Evolutionary conservation across 2,888 invertebrate genomes (phyloP), one percentile per base, ranked within the genome.

Genomic region (Laspeyria flexula): DNA sequence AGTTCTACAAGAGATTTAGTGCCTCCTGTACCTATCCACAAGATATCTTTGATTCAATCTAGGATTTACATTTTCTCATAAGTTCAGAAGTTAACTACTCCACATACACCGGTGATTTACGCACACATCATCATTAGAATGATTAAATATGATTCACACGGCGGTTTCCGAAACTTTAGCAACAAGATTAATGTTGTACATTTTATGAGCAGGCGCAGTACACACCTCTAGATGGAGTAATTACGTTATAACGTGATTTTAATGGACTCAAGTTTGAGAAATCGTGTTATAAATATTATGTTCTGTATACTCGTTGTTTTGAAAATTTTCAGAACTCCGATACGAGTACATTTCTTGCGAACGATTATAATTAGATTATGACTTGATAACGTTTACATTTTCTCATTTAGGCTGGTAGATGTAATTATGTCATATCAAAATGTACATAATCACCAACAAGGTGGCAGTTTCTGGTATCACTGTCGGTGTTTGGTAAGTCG

Each of bases 181-280:
- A 65, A 71, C 48, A 70, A 61, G 71, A 74, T 70, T 73, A 63
- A 74, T 72, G 60, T 53, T 15, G 34, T 35, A 40, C 65, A 68
- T 53, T 25, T 18, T 58, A 57, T 27, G 39, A 56, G 27, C 25
- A 49, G 47, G 37, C 59, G 63, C 39, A 25, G 47, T 40, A 41
- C 57, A 45, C 34, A 57, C 45, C 51, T 60, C 50, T 56, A 50
- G 37, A 44, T 37, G 25, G 47, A 46, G 52, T 70, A 64, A 71
- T 71, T 72, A 62, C 61, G 37, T 46, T 51, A 55, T 69, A 69
- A 69, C 69, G 65, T 65, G 71, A 58, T 58, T 69, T 71, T 69
- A 69, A 71, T 69, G 69, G 57, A 44, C 39, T 29, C 23, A 23
- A 33, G 57, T 55, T 58, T 54, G 35, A 58, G 42, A 40, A 51